Conservation (phyloP, 2,888 invertebrate genomes). For the Deilephila elpenor region DNA sequence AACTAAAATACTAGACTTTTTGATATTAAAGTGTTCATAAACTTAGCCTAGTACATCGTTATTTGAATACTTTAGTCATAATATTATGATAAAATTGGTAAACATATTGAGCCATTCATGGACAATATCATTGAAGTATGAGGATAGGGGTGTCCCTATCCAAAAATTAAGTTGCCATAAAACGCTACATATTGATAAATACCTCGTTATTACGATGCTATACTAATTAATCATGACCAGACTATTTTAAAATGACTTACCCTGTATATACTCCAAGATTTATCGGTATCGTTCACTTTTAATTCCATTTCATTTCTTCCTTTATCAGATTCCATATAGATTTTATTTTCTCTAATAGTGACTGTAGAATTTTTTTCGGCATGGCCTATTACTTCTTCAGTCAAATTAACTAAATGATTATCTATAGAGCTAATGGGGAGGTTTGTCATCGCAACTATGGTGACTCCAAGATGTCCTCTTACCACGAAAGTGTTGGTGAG, state of each 20-base stretch:
- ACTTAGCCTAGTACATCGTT: too few species aligned
- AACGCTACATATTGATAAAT: too few species aligned
- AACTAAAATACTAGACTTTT: too few species aligned
- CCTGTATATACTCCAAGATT: neutral
- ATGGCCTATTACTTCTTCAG: neutral
- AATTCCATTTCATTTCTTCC: neutral
- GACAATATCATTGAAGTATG: too few species aligned
- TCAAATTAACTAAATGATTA: neutral
- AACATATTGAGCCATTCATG: too few species aligned
- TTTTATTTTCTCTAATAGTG: neutral
- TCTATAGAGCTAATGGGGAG: slow-evolving; percentile 23
- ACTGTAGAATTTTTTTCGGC: neutral
- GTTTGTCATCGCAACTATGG: slow-evolving; percentile 65
- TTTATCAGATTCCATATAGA: neutral
- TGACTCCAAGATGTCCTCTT: slow-evolving; percentile 63
- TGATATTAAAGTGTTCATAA: too few species aligned
- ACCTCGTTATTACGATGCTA: too few species aligned
- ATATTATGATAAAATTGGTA: too few species aligned
- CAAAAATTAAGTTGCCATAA: too few species aligned
- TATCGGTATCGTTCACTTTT: neutral
- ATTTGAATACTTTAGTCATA: too few species aligned
- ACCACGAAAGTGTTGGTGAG: slow-evolving; percentile 50
- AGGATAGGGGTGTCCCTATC: too few species aligned
- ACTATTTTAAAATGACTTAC: slow-evolving; percentile 12
- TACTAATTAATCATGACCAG: neutral